Percentiles rank a stretch among this genome's conserved stretches.
Evolutionary conservation across 2,888 invertebrate genomes (phyloP).

Genomic region (Parascotia fuliginaria): DNA sequence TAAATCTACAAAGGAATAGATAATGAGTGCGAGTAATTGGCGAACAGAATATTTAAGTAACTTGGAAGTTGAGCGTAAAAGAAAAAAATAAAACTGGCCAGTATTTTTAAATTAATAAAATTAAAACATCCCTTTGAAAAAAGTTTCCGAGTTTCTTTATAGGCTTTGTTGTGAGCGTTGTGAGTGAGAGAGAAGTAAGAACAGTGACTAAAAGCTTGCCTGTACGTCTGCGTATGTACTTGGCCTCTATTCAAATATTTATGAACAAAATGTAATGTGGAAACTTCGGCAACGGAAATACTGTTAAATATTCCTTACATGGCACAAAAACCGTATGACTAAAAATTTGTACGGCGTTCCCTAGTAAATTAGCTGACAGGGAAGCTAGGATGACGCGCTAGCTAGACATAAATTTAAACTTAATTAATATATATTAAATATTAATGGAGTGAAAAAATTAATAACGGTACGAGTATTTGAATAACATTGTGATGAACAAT

Average conservation of each 20-base stretch:
- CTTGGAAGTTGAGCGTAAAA: background rate
- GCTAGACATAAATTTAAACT: constrained; percentile 30
- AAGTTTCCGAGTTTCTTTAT: constrained; percentile 10
- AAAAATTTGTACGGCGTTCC: constrained; percentile 18
- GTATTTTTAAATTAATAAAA: constrained; percentile 25
- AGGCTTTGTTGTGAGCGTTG: background rate
- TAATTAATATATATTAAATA: no score
- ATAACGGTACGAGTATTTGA: constrained; percentile 30
- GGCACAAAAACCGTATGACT: constrained; percentile 16
- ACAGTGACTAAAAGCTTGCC: constrained; percentile 4
- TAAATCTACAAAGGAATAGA: background rate
- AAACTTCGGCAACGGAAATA: constrained; percentile 1
- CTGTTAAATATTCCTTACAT: constrained; percentile 11
- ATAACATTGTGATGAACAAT: constrained; percentile 23
- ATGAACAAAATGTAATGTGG: constrained; percentile 4
- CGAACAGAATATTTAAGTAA: constrained; percentile 8
- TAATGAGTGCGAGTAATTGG: constrained; percentile 3
- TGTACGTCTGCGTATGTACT: constrained; percentile 1
- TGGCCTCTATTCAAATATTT: background rate
- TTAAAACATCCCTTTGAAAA: constrained; percentile 26
- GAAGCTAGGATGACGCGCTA: constrained; percentile 9
- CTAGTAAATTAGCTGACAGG: constrained; percentile 19
- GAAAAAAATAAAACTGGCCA: constrained; percentile 9
- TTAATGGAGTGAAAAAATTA: constrained; percentile 17
- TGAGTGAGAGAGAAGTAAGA: background rate